phyloP scores from a whole-genome alignment of 1,140 invertebrate species.

The Pseudachorutes palmiensis region DNA sequence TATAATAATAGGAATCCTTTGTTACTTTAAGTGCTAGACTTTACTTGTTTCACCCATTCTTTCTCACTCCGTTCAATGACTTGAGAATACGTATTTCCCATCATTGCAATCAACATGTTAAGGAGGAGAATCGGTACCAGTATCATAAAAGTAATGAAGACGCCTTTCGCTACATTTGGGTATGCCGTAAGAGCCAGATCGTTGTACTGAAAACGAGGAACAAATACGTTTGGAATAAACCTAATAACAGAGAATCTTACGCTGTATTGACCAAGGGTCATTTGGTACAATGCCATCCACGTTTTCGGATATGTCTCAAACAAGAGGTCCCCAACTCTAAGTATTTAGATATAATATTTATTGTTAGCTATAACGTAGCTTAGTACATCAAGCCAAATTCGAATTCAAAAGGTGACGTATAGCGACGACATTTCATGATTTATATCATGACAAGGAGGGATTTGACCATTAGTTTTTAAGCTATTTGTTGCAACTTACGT shows the following conservation, averaged over 20 bases:
- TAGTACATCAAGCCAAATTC: no score
- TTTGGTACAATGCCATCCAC: constrained; percentile 96
- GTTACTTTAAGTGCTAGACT: no score
- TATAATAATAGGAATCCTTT: no score
- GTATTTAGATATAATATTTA: no score
- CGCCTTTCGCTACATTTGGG: constrained; percentile 79
- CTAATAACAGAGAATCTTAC: constrained; percentile 52
- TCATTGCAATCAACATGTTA: constrained; percentile 99
- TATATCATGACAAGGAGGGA: no score
- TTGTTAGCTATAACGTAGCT: no score
- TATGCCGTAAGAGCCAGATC: constrained; percentile 82
- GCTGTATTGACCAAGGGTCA: constrained; percentile 94
- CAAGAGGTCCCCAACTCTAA: constrained; percentile 65
- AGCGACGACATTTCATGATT: no score
- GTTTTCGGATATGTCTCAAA: constrained; percentile 79
- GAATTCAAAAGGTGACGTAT: no score
- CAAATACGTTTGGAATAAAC: constrained; percentile 3
- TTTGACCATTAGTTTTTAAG: no score
- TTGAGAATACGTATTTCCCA: constrained; percentile 96
- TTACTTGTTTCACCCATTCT: constrained; percentile 94
- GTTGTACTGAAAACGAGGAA: constrained; percentile 61
- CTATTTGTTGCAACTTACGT: no score
- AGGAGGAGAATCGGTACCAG: constrained; percentile 90
- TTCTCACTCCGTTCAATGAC: constrained; percentile 97
- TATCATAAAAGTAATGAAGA: constrained; percentile 96